phyloP scores from a whole-genome alignment of 2,113 vertebrate genomes.

The sheep (Ovis aries) region ARS-UI_Ramb_v3.0 NC_056080.1:85038501-85039000 shows the following conservation, averaged over 20 bases:
- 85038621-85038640: neutral
- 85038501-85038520: neutral
- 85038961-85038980: neutral
- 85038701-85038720: neutral
- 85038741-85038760: neutral
- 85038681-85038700: neutral
- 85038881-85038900: neutral
- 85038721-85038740: neutral
- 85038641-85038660: neutral
- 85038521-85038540: neutral
- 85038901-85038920: neutral
- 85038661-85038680: neutral
- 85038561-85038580: neutral
- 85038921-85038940: neutral
- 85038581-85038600: neutral
- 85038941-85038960: neutral
- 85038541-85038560: neutral
- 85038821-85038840: neutral
- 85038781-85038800: neutral
- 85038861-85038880: neutral
- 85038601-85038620: neutral
- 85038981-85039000: neutral
- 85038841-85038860: neutral
- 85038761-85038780: neutral
- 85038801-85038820: neutral